Evolutionary conservation across 2,888 invertebrate species (phyloP).

Genomic region (Eristalis tenax): DNA sequence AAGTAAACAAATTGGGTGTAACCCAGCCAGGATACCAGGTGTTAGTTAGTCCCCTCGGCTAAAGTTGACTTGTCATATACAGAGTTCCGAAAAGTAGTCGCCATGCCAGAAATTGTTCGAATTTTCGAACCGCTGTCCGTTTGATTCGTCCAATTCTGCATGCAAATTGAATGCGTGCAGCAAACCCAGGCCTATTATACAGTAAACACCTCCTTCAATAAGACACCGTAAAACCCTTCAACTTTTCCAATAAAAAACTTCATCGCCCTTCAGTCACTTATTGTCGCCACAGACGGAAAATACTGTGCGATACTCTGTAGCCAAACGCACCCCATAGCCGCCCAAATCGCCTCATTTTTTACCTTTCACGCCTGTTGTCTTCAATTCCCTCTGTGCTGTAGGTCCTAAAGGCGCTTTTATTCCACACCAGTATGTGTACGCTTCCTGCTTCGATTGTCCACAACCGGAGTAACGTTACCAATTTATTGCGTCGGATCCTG

Average conservation of each 20-base stretch:
- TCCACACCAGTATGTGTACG: neutral
- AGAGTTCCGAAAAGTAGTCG: too few species aligned
- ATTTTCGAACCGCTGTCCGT: too few species aligned
- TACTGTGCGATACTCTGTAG: neutral
- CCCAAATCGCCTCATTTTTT: neutral
- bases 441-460: constrained; percentile 1
- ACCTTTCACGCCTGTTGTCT: neutral
- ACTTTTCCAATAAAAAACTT: neutral
- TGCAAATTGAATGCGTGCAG: too few species aligned
- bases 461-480: constrained; percentile 5
- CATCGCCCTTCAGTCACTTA: neutral
- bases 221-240: neutral
- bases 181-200: neutral
- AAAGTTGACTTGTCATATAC: too few species aligned
- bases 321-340: neutral
- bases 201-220: neutral
- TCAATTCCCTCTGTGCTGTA: neutral
- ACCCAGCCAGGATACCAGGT: too few species aligned
- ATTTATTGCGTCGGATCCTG: constrained; percentile 21
- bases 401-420: neutral
- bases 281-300: neutral
- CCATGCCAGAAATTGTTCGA: too few species aligned
- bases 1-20: too few species aligned
- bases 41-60: too few species aligned
- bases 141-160: too few species aligned